Percentiles rank a stretch among this genome's conserved stretches.
Conservation (phyloP, 2,113 vertebrate species). For the Corythoichthys haematopterus region DNA sequence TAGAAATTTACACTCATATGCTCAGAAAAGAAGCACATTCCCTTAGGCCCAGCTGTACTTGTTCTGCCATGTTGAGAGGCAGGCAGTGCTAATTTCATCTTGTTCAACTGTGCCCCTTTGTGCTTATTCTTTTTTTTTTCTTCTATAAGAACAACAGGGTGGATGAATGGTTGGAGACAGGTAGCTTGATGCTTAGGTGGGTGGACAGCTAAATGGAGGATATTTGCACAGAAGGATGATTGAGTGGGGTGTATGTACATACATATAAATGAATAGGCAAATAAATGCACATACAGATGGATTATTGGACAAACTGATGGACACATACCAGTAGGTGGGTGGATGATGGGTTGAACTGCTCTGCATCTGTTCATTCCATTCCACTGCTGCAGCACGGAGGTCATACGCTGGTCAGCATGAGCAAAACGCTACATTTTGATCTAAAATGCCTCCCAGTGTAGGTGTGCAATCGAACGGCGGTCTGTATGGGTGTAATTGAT, state of each 20-base stretch:
- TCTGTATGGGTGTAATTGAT: neutral
- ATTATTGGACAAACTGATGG: neutral
- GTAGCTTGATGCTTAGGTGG: too few species aligned
- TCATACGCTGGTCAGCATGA: neutral
- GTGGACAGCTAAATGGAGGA: too few species aligned
- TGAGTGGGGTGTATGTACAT: neutral
- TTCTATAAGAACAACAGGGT: neutral
- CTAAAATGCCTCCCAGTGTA: slow-evolving; percentile 3
- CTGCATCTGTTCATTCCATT: neutral
- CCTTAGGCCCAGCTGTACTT: slow-evolving; percentile 22
- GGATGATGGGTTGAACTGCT: neutral
- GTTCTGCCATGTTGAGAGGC: slow-evolving; percentile 31
- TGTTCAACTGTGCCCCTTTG: neutral
- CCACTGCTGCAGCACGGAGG: neutral
- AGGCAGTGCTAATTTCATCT: slow-evolving; percentile 40
- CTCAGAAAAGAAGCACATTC: slow-evolving; percentile 2
- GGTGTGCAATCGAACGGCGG: neutral
- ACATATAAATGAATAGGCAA: neutral
- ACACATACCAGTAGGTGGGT: neutral
- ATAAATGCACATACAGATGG: neutral
- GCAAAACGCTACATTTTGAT: neutral
- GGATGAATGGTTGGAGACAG: neutral
- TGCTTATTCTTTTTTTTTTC: neutral
- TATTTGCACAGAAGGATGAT: neutral
- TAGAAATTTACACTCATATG: neutral